A percentile compares a stretch with the other conserved stretches of the same genome.
phyloP scores from a whole-genome alignment of 2,888 invertebrate species.

The Odontocolon sp. region DNA sequence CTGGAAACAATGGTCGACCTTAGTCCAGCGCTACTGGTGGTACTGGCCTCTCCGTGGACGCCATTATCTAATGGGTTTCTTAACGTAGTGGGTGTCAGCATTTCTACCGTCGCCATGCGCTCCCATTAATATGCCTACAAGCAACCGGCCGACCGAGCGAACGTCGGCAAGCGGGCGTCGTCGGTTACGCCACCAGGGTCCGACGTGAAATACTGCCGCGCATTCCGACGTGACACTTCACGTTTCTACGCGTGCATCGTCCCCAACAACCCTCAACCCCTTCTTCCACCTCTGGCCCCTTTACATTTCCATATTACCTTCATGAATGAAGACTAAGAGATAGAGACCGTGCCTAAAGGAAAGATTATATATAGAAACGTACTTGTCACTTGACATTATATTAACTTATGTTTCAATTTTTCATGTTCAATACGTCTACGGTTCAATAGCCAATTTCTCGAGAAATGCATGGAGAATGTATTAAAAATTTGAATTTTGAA shows the following conservation, averaged over 20 bases:
- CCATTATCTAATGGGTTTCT: slow-evolving; percentile 73
- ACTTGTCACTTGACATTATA: no score
- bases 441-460: no score
- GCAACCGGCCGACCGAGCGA: slow-evolving; percentile 32
- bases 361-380: no score
- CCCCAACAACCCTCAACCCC: slow-evolving; percentile 36
- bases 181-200: slow-evolving; percentile 56
- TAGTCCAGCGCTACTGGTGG: slow-evolving; percentile 44
- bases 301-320: slow-evolving; percentile 61
- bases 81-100: slow-evolving; percentile 70
- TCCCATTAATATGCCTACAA: slow-evolving; percentile 71
- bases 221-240: slow-evolving; percentile 73
- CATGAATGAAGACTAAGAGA: slow-evolving; percentile 41
- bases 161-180: slow-evolving; percentile 50
- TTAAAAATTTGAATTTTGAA: no score
- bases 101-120: slow-evolving; percentile 65
- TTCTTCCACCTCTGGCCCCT: slow-evolving; percentile 21
- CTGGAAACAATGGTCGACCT: slow-evolving; percentile 65
- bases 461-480: no score
- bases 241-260: slow-evolving; percentile 54
- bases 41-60: slow-evolving; percentile 43
- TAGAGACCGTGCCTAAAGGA: no score
- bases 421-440: no score
- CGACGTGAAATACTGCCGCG: slow-evolving; percentile 74
- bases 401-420: no score